phyloP scores from a whole-genome alignment of 1,140 invertebrate species.

The Drosophila pectinifera region DNA sequence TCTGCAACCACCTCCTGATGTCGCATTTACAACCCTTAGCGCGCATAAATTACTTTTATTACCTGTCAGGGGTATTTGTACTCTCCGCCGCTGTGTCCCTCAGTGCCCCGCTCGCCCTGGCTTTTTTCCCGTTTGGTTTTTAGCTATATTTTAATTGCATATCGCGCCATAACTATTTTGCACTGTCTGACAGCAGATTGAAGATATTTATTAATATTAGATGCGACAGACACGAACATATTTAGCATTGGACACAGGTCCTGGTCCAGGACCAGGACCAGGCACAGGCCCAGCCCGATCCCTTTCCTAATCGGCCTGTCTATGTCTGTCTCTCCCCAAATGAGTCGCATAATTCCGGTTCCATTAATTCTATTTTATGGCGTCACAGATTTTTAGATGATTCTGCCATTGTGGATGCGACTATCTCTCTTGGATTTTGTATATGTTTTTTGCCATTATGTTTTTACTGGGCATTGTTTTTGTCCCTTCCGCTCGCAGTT shows the following conservation, averaged over 20 bases:
- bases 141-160: slow-evolving; percentile 84
- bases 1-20: slow-evolving; percentile 50
- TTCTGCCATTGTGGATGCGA: slow-evolving; percentile 40
- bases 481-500: slow-evolving; percentile 2
- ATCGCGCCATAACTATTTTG: slow-evolving; percentile 83
- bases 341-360: slow-evolving; percentile 73
- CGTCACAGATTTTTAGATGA: slow-evolving; percentile 78
- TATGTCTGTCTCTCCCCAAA: slow-evolving; percentile 24
- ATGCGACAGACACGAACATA: slow-evolving; percentile 62
- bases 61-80: slow-evolving; percentile 83
- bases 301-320: slow-evolving; percentile 26
- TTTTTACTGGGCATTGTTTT: slow-evolving; percentile 25
- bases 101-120: slow-evolving; percentile 1
- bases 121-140: slow-evolving; percentile 70
- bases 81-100: slow-evolving; percentile 21
- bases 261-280: slow-evolving; percentile 4
- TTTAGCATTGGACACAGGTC: slow-evolving; percentile 38
- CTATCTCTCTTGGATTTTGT: slow-evolving; percentile 27
- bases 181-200: slow-evolving; percentile 76
- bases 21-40: slow-evolving; percentile 81
- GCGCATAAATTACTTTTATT: slow-evolving; percentile 84
- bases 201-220: slow-evolving; percentile 84
- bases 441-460: slow-evolving; percentile 14
- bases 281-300: neutral
- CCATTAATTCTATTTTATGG: slow-evolving; percentile 80